Evolutionary conservation across 1,140 invertebrate genomes (phyloP).

Genomic region (Eulimnadia texana): DNA sequence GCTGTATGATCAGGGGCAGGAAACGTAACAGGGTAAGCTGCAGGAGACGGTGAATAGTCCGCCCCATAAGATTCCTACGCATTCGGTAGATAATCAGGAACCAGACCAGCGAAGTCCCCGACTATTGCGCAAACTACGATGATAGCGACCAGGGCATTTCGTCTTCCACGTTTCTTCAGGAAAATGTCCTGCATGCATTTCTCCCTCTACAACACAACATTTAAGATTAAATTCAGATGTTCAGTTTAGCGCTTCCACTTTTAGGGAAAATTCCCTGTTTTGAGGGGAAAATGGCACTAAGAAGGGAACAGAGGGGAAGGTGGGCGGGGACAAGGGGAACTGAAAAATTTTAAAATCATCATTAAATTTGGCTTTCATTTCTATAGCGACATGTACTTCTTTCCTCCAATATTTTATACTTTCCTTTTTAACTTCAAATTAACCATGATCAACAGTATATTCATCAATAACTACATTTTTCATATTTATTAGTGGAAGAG

Average conservation of each 20-base stretch:
- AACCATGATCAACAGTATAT: too few species aligned
- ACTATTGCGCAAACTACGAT: slow-evolving; percentile 71
- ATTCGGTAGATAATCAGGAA: slow-evolving; percentile 82
- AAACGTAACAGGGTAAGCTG: neutral
- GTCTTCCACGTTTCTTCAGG: slow-evolving; percentile 38
- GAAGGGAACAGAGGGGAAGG: too few species aligned
- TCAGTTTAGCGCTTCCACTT: neutral
- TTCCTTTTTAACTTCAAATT: too few species aligned
- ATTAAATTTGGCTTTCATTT: too few species aligned
- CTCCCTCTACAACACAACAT: slow-evolving; percentile 1
- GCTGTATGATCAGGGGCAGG: neutral
- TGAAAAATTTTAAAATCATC: too few species aligned
- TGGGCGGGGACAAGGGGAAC: too few species aligned
- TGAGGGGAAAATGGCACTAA: too few species aligned
- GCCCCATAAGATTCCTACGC: slow-evolving; percentile 38
- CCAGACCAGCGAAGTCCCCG: slow-evolving; percentile 74
- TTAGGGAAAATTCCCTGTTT: neutral
- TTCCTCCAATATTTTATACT: too few species aligned
- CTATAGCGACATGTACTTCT: too few species aligned
- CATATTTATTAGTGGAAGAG: too few species aligned
- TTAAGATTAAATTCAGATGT: neutral
- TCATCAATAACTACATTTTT: too few species aligned
- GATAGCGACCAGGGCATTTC: slow-evolving; percentile 71
- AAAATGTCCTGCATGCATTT: neutral
- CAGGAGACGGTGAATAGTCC: neutral